Base-by-base conservation (phyloP, 2,113 vertebrate species). In the Ptilorrhoa leucosticta region DNA sequence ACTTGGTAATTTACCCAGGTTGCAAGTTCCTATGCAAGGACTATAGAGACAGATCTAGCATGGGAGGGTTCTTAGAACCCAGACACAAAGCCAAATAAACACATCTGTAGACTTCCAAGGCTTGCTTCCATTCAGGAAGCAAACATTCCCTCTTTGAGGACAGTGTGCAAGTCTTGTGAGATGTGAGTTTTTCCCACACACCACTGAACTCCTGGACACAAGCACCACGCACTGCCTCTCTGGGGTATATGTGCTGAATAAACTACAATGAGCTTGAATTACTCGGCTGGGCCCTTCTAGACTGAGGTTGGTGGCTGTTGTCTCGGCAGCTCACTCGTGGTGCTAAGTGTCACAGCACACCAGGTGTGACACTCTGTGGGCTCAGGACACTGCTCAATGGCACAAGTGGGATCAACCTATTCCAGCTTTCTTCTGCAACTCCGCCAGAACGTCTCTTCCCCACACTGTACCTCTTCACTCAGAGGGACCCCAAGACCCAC, bases 121-220 rank as follows among this genome's bases (percentile, higher is more conserved):
- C n/a, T 48, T 3, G 0, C 10, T 40, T 79, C 16, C 39, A 17
- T 44, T 61, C 19, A 24, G 33, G 39, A 94, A 78, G 13, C 56
- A 78, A 79, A n/a, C 10, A 33, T 26, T 70, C 19, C 21, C 6
- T 40, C 51, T 45, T 48, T 45, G 10, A 35, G 45, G 21, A 17
- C 16, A 1, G 1, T 0, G 0, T 13, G 0, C 11, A 48, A 33
- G 22, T 3, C 37, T 35, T 40, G n/a, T 2, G 11, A 53, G 12
- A 5, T 0, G 0, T 0, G 0, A 40, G 5, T 10, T 37, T 7
- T 5, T 40, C 13, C 24, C 37, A 16, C 16, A 17, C 3, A 3
- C 9, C 2, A 0, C n/a, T n/a, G 13, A 6, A 6, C 3, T 35
- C 27, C 79, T 56, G 11, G n/a, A 26, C 27, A n/a, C 23, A 42